Evolutionary conservation across 2,888 invertebrate species (phyloP).

Genomic region (Ichneumon xanthorius): DNA sequence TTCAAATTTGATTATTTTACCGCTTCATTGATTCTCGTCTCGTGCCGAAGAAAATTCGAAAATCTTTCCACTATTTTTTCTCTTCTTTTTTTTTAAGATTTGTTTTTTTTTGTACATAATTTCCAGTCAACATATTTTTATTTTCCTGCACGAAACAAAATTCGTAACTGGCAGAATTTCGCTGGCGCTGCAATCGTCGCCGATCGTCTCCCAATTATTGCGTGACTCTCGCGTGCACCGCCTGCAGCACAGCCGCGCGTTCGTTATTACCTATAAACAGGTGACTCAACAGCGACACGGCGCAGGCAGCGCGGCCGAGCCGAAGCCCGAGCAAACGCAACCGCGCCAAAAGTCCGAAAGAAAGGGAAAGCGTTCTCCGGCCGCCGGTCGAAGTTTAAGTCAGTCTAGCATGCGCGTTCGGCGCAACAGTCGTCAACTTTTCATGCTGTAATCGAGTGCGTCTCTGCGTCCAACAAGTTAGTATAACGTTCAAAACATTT

Average conservation of each 20-base stretch:
- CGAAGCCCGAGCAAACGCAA: constrained; percentile 54
- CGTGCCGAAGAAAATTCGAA: no score
- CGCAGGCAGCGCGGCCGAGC: constrained; percentile 33
- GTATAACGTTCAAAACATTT: constrained; percentile 6
- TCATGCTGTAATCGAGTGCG: constrained; percentile 51
- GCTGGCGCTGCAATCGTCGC: neutral
- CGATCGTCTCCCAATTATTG: constrained; percentile 11
- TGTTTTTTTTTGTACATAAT: neutral
- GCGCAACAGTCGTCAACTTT: constrained; percentile 66
- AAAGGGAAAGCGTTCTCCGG: constrained; percentile 78
- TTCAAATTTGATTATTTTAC: neutral
- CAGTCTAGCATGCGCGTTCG: constrained; percentile 69
- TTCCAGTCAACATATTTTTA: neutral
- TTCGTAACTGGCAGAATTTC: constrained; percentile 62
- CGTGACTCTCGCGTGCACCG: neutral
- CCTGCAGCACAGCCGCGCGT: constrained; percentile 9
- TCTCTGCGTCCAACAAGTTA: constrained; percentile 32
- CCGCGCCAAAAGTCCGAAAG: constrained; percentile 74
- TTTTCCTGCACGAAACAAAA: neutral
- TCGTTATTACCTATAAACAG: constrained; percentile 20
- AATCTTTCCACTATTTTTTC: no score
- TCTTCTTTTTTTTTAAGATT: neutral
- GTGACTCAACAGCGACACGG: constrained; percentile 44
- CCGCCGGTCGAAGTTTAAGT: constrained; percentile 72
- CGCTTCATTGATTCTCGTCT: no score